Percentiles rank a stretch among this genome's conserved stretches.
Conservation (phyloP, 2,797 vertebrate genomes). For the Coilia nasus region DNA sequence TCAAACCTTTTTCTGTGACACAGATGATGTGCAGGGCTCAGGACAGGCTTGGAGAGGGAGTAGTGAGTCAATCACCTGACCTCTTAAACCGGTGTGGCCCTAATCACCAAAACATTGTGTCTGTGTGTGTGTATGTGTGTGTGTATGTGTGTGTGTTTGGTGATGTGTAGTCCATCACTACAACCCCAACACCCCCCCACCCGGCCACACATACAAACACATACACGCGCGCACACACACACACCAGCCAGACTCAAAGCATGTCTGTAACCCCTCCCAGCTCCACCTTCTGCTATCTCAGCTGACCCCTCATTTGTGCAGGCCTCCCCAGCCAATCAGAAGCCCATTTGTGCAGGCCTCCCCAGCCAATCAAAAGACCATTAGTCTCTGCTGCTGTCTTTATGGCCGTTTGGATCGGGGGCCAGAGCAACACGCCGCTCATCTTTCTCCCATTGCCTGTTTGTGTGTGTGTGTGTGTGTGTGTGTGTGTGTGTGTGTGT, state of each 20-base stretch:
- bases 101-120: not conserved
- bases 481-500: too few relatives aligned
- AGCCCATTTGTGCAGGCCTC: constrained; percentile 47
- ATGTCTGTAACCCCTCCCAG: constrained; percentile 23
- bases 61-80: not conserved
- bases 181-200: not conserved
- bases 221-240: not conserved
- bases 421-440: constrained; percentile 54
- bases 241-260: constrained; percentile 38
- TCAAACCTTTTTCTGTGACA: too few relatives aligned
- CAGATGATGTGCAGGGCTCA: not conserved
- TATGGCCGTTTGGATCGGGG: constrained; percentile 56
- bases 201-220: not conserved
- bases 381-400: constrained; percentile 72
- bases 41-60: not conserved
- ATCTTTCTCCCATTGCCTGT: constrained; percentile 58
- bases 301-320: constrained; percentile 63
- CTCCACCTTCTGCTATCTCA: constrained; percentile 20
- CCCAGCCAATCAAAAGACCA: constrained; percentile 65
- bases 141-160: constrained; percentile 2
- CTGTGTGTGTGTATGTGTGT: not conserved
- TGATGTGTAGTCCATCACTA: constrained; percentile 45
- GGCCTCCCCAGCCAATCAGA: too few relatives aligned
- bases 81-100: not conserved
- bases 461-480: constrained; percentile 45